Conservation (phyloP, 2,797 vertebrate genomes). For the Heterohyrax brucei region DNA sequence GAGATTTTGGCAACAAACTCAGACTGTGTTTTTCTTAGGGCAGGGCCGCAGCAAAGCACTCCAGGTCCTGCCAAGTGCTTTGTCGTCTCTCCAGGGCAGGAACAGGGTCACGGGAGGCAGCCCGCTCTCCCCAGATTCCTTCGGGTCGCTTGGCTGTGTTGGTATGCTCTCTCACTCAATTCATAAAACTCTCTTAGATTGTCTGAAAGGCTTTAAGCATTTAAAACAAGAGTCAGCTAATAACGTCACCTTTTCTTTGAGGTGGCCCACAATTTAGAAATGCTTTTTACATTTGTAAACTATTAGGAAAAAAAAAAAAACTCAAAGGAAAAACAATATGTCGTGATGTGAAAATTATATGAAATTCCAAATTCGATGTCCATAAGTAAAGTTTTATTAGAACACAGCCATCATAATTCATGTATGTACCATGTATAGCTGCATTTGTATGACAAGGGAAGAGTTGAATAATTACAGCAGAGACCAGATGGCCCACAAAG, state of each 20-base stretch:
- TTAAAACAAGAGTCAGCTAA: slow-evolving; percentile 38
- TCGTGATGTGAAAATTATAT: no score
- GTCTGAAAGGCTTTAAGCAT: not conserved
- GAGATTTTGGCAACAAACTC: slow-evolving; percentile 1
- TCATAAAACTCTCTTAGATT: not conserved
- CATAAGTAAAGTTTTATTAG: no score
- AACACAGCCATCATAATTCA: no score
- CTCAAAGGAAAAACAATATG: no score
- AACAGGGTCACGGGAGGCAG: not conserved
- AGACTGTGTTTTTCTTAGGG: not conserved
- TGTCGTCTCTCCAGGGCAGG: not conserved
- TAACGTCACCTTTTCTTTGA: not conserved
- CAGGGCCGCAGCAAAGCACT: not conserved
- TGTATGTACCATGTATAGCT: no score
- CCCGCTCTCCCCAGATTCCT: not conserved
- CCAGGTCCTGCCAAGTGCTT: not conserved
- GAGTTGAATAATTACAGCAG: no score
- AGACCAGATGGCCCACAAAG: no score
- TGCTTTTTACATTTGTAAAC: slow-evolving; percentile 42
- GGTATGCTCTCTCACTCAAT: not conserved
- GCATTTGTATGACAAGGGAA: no score
- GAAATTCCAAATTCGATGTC: no score
- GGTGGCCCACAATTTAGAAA: not conserved
- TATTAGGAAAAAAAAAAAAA: slow-evolving; percentile 3
- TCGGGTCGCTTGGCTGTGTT: not conserved